Evolutionary conservation across 2,113 vertebrate genomes (phyloP).

Genomic region (Lipotes vexillifer): DNA sequence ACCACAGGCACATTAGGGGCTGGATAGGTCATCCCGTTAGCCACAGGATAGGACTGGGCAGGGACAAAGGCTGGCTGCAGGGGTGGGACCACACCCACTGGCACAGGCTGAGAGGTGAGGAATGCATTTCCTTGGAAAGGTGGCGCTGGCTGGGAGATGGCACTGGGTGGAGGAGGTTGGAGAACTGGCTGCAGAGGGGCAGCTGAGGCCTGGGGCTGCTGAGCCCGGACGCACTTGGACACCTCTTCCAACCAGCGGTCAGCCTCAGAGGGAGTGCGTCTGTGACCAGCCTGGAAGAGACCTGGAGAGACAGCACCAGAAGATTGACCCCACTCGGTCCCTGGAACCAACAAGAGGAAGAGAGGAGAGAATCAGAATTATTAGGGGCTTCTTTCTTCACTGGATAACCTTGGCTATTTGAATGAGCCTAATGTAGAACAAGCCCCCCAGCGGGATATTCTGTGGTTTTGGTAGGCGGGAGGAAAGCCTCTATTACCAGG

Average conservation of each 20-base stretch:
- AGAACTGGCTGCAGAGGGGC: conserved; percentile 77
- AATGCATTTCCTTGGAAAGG: conserved; percentile 84
- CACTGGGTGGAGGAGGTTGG: conserved; percentile 74
- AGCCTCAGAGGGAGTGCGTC: conserved; percentile 95
- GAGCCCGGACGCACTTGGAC: conserved; percentile 90
- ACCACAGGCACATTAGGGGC: conserved; percentile 90
- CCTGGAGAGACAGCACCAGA: conserved; percentile 75
- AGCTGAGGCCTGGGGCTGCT: conserved; percentile 74
- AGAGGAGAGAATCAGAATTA: neutral
- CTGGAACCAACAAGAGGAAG: conserved; percentile 68
- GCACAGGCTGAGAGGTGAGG: conserved; percentile 82
- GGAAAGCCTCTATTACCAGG: neutral
- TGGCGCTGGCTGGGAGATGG: conserved; percentile 78
- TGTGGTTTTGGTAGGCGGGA: neutral
- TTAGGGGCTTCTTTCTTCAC: neutral
- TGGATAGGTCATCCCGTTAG: conserved; percentile 91
- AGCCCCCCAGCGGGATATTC: neutral
- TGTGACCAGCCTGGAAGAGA: conserved; percentile 84
- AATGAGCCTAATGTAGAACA: neutral
- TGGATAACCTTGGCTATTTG: neutral
- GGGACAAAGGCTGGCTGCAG: conserved; percentile 89
- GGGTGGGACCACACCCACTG: conserved; percentile 87
- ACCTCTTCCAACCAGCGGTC: conserved; percentile 99
- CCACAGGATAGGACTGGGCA: conserved; percentile 85
- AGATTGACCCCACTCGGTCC: conserved; percentile 81